Evolutionary conservation across 2,797 vertebrate genomes (phyloP).

Genomic region (Scyliorhinus canicula): DNA sequence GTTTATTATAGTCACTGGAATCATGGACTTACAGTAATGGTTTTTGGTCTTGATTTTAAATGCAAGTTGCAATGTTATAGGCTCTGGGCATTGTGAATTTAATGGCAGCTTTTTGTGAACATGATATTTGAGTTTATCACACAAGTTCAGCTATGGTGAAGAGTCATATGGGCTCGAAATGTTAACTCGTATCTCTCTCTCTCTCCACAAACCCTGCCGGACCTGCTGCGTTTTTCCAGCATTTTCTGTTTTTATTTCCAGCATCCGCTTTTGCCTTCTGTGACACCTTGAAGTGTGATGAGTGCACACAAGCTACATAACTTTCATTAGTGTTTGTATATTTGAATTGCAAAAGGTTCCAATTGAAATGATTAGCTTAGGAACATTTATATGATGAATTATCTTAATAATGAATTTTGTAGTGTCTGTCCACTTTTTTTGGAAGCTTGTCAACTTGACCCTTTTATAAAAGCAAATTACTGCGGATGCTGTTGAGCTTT

Average conservation of each 20-base stretch:
- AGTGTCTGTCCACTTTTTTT: neutral
- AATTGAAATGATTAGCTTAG: too few relatives aligned
- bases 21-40: neutral
- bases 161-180: too few relatives aligned
- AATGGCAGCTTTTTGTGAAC: neutral
- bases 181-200: too few relatives aligned
- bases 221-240: too few relatives aligned
- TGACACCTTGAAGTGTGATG: neutral
- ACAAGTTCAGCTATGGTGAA: neutral
- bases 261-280: neutral
- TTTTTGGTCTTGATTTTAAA: too few relatives aligned
- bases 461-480: too few relatives aligned
- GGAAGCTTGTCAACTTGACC: neutral
- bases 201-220: too few relatives aligned
- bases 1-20: neutral
- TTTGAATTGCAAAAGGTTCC: neutral
- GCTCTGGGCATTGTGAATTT: neutral
- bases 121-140: neutral
- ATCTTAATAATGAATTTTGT: constrained; percentile 5
- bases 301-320: neutral
- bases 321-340: neutral
- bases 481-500: too few relatives aligned
- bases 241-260: too few relatives aligned
- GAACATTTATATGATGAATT: neutral
- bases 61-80: neutral